phyloP scores from a whole-genome alignment of 1,140 invertebrate genomes.

The Drosophila yakuba region DNA sequence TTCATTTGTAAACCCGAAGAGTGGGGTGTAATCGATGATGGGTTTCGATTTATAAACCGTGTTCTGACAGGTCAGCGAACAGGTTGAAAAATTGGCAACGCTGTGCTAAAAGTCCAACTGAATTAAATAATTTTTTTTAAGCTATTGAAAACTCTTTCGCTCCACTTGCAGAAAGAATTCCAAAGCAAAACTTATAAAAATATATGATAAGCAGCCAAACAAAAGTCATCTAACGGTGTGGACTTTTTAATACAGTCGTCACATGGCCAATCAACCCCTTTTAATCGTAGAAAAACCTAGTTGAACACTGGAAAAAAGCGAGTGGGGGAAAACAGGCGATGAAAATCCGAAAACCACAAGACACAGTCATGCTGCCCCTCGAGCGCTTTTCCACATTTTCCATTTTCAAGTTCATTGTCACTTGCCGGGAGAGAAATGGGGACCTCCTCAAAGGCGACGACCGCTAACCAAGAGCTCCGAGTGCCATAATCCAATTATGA shows the following conservation, averaged over 20 bases:
- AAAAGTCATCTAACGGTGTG: neutral
- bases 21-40: slow-evolving; percentile 24
- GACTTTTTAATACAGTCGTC: slow-evolving; percentile 6
- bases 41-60: slow-evolving; percentile 5
- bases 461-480: slow-evolving; percentile 66
- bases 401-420: slow-evolving; percentile 79
- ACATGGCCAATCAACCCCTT: slow-evolving; percentile 14
- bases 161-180: neutral
- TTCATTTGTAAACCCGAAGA: slow-evolving; percentile 57
- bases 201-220: neutral
- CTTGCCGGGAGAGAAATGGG: slow-evolving; percentile 21
- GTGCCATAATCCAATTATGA: slow-evolving; percentile 81
- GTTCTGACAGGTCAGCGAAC: slow-evolving; percentile 12
- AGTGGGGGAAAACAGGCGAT: neutral
- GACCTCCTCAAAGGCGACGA: slow-evolving; percentile 67
- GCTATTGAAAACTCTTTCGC: neutral
- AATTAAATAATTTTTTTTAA: too few relatives aligned
- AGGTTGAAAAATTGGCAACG: neutral
- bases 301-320: neutral
- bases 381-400: slow-evolving; percentile 47
- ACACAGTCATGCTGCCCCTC: slow-evolving; percentile 35
- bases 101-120: neutral
- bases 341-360: slow-evolving; percentile 32
- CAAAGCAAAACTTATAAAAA: neutral
- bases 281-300: slow-evolving; percentile 11